Evolutionary conservation across 1,140 invertebrate genomes (phyloP).

Genomic region (Cyphomyrmex costatus): DNA sequence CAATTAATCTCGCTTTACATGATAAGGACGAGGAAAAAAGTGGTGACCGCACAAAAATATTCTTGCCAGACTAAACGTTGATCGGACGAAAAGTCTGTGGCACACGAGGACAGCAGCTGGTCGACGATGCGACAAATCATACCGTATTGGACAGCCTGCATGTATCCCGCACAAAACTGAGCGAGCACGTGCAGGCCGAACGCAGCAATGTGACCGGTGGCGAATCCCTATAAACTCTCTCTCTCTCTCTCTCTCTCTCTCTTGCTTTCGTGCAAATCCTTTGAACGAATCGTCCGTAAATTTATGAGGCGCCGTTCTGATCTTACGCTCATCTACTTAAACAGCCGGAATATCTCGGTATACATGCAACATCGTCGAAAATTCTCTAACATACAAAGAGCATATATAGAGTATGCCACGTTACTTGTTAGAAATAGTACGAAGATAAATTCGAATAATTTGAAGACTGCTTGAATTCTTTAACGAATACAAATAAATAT

Average conservation of each 20-base stretch:
- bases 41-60: constrained; percentile 59
- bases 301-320: constrained; percentile 53
- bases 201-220: constrained; percentile 36
- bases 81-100: constrained; percentile 62
- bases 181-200: constrained; percentile 44
- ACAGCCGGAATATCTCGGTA: neutral
- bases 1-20: neutral
- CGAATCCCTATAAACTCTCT: constrained; percentile 24
- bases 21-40: constrained; percentile 2
- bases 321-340: constrained; percentile 40
- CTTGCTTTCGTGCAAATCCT: constrained; percentile 4
- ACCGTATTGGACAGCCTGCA: constrained; percentile 72
- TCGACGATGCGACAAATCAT: constrained; percentile 82
- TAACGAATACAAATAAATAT: neutral
- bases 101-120: constrained; percentile 80
- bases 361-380: constrained; percentile 4
- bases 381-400: neutral
- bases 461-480: neutral
- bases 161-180: constrained; percentile 59
- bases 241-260: neutral
- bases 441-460: neutral
- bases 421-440: neutral
- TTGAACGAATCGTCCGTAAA: constrained; percentile 41
- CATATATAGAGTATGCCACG: neutral
- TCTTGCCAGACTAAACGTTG: constrained; percentile 65